phyloP scores from a whole-genome alignment of 2,797 vertebrate species.

The Pipistrellus kuhlii region DNA sequence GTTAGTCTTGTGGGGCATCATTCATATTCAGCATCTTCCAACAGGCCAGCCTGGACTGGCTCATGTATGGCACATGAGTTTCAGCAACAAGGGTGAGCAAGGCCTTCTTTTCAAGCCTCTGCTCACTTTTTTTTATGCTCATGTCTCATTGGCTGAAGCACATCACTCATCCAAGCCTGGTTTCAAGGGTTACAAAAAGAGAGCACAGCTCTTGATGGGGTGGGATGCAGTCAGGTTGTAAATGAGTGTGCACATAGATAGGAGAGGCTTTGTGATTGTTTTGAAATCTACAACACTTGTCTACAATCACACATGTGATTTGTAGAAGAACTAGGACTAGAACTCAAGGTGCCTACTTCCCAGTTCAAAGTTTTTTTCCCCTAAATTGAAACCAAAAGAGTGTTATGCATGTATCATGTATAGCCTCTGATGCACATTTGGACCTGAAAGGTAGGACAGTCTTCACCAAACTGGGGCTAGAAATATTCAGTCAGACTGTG shows the following conservation, averaged over 20 bases:
- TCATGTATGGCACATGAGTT: background rate
- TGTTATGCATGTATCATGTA: background rate
- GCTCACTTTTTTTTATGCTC: background rate
- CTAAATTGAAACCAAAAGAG: slow-evolving; percentile 18
- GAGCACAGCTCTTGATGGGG: background rate
- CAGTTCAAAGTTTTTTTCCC: background rate
- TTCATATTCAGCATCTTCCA: background rate
- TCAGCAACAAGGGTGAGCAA: background rate
- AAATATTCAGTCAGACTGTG: background rate
- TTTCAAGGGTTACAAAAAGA: background rate
- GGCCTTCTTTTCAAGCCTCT: background rate
- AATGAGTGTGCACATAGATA: background rate
- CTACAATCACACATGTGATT: background rate
- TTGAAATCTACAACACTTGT: background rate
- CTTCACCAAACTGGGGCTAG: background rate
- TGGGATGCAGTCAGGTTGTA: background rate
- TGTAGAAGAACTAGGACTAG: background rate
- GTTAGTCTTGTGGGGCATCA: background rate
- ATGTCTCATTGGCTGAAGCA: background rate
- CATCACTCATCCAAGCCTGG: background rate
- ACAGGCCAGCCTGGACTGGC: background rate
- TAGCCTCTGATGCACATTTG: background rate
- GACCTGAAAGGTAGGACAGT: background rate
- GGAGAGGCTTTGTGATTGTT: background rate
- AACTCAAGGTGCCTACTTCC: background rate